A percentile compares a stretch with the other conserved stretches of the same genome.
Evolutionary conservation across 2,113 vertebrate species (phyloP).

Genomic region (Oenanthe oenanthe): DNA sequence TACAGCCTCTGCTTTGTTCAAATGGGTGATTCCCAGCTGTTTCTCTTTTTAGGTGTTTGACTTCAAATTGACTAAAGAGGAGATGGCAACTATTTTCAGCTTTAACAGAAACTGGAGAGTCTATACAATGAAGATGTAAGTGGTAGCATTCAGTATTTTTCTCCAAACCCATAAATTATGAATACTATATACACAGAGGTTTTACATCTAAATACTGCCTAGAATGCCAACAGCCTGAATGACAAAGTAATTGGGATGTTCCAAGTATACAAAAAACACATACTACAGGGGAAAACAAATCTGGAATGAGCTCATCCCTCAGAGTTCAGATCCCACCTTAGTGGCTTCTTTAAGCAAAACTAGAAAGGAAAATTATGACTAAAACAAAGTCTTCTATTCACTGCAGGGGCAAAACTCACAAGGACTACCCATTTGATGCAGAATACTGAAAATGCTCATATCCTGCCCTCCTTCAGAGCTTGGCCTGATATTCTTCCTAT

Average conservation of each 20-base stretch:
- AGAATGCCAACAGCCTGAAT: background rate
- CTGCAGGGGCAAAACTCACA: conserved; percentile 28
- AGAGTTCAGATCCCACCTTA: background rate
- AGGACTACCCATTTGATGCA: conserved; percentile 30
- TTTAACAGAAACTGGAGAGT: conserved; percentile 86
- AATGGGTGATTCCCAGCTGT: background rate
- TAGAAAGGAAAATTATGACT: background rate
- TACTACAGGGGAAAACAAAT: background rate
- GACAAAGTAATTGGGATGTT: background rate
- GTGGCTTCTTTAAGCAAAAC: background rate
- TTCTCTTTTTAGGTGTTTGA: conserved; percentile 84
- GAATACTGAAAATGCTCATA: conserved; percentile 22
- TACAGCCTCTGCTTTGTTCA: background rate
- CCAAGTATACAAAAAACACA: background rate
- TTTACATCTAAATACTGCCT: background rate
- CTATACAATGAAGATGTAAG: conserved; percentile 80
- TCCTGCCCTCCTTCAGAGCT: background rate
- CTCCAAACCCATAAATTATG: background rate
- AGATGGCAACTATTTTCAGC: conserved; percentile 81
- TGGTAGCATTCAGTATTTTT: background rate
- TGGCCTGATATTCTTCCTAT: background rate
- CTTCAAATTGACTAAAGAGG: conserved; percentile 82
- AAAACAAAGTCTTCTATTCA: background rate
- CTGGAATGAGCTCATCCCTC: background rate
- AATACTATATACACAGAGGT: background rate